Evolutionary conservation across 1,140 invertebrate species (phyloP), one percentile per base, ranked within the genome.

Genomic region (Drosophila virilis): DNA sequence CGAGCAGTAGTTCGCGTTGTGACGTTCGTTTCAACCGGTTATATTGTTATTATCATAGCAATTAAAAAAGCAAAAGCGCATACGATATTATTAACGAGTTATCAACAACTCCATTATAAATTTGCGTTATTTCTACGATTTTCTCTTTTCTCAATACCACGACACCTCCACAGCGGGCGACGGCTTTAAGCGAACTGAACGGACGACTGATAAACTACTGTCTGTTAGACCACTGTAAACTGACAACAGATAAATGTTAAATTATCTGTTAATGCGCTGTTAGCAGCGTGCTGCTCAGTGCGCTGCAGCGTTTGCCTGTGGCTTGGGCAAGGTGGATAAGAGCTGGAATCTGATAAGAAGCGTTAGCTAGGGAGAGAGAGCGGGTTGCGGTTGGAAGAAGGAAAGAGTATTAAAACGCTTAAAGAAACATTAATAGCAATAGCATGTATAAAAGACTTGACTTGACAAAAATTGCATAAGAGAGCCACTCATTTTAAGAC

Each of bases 21-120:
- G 58, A 52, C 32, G 66, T 33, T 54, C 45, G 45, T 6, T 12
- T 10, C 35, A 74, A 74, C 71, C 71, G 71, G 71, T 74, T 74
- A 13, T 74, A 13, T 32, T 42, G 13, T 48, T 61, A 62, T 54
- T 68, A 68, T 60, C 64, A 68, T 68, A 35, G 40, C 15, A 69
- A 61, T 74, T 74, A 69, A 73, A 38, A 59, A 46, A 68, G 65
- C 65, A 69, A 62, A 61, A 74, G 54, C 65, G 43, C 8, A 54
- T 40, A 48, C 22, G 51, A 74, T 61, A 50, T 61, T 59, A 74
- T 69, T 74, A 69, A 69, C 61, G 42, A 62, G 42, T 42, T 74
- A 61, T 74, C 50, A 67, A 45, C 40, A 69, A 62, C 50, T 74
- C 66, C 50, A 68, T 55, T 37, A 40, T 40, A 10, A 37, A 45